Conservation (phyloP, 1,140 invertebrate species). For the Globodera rostochiensis region DNA sequence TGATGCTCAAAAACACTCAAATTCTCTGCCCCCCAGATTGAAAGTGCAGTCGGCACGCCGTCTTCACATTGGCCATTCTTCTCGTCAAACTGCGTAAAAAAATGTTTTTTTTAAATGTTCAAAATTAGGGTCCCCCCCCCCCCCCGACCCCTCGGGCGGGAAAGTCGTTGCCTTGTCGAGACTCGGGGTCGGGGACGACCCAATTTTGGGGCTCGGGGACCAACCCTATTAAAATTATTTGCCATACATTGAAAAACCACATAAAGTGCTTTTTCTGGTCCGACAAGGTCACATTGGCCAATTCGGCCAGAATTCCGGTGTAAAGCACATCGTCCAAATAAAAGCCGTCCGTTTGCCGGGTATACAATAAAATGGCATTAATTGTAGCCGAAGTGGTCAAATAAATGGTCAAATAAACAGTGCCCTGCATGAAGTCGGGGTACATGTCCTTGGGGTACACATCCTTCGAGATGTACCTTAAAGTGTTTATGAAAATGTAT, state of each 20-base stretch:
- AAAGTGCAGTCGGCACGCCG: background rate
- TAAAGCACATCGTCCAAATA: conserved; percentile 39
- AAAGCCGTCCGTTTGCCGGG: conserved; percentile 1
- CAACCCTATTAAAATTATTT: background rate
- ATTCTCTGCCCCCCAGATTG: background rate
- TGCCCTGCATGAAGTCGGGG: conserved; percentile 4
- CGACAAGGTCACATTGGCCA: conserved; percentile 20
- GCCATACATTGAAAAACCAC: no score
- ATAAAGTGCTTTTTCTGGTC: background rate
- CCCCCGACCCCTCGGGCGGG: no score
- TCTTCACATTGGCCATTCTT: background rate
- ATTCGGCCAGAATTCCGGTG: conserved; percentile 31
- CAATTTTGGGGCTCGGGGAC: no score
- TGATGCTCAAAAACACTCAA: background rate
- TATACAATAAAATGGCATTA: conserved; percentile 4
- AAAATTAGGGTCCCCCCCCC: no score
- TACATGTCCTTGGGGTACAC: conserved; percentile 1
- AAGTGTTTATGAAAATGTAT: background rate
- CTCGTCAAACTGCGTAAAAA: background rate
- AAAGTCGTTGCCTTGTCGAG: no score
- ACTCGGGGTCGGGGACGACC: no score
- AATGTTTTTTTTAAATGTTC: no score
- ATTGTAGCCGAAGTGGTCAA: background rate
- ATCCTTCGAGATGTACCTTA: conserved; percentile 16
- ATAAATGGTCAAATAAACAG: background rate